Percentiles rank a stretch among this genome's conserved stretches.
Conservation (phyloP, 2,888 invertebrate species). For the Agonopterix arenella region DNA sequence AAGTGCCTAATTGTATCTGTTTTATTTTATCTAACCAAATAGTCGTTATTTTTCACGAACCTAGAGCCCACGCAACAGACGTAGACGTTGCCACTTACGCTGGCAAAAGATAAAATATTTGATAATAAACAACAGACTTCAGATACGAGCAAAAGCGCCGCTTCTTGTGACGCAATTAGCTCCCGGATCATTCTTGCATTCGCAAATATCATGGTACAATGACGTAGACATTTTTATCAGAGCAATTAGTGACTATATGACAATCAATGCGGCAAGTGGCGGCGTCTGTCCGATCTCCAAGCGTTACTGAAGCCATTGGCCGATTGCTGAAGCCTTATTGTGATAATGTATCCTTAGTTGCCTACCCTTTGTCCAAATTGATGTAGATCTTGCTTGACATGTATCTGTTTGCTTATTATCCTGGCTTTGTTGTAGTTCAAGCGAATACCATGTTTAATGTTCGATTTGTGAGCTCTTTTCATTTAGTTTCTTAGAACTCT, state of each 20-base stretch:
- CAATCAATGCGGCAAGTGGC: not conserved
- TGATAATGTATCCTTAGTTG: too few species aligned
- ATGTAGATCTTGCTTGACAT: too few species aligned
- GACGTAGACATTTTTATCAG: too few species aligned
- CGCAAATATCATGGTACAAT: too few species aligned
- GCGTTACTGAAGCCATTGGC: not conserved
- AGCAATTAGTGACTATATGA: not conserved
- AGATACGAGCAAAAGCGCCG: not conserved
- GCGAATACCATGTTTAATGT: too few species aligned
- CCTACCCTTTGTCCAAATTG: too few species aligned
- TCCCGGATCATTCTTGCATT: not conserved
- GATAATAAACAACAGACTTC: not conserved
- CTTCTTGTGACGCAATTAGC: not conserved
- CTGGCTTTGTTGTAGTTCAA: too few species aligned
- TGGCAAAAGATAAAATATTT: constrained; percentile 1
- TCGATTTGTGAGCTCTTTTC: too few species aligned
- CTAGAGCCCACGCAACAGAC: constrained; percentile 1
- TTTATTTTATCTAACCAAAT: not conserved
- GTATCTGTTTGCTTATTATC: too few species aligned
- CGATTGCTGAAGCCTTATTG: not conserved
- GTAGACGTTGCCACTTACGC: constrained; percentile 4
- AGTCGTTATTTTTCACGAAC: not conserved
- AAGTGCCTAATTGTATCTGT: not conserved
- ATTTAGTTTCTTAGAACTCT: too few species aligned
- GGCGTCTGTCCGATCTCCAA: not conserved